Conservation (phyloP, 2,888 invertebrate genomes). For the Gymnoscelis rufifasciata region DNA sequence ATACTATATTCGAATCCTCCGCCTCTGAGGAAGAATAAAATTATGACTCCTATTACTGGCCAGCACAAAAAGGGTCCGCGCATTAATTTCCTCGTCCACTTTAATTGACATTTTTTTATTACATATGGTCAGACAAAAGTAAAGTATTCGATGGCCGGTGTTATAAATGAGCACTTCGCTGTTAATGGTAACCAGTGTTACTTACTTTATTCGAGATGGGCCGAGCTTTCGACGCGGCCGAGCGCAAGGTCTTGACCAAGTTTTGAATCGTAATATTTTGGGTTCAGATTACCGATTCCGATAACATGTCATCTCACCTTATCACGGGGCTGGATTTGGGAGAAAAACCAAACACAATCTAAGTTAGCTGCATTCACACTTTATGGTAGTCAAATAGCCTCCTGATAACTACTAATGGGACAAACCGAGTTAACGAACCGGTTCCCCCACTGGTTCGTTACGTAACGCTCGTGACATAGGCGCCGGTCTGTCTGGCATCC, state of each 20-base stretch:
- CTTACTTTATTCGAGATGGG: conserved; percentile 57
- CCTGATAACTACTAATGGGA: too few relatives aligned
- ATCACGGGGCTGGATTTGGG: conserved; percentile 49
- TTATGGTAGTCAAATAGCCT: too few relatives aligned
- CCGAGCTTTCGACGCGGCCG: conserved; percentile 39
- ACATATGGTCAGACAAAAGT: conserved; percentile 56
- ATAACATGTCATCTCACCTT: conserved; percentile 76
- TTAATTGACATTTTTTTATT: conserved; percentile 73
- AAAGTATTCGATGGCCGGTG: conserved; percentile 60
- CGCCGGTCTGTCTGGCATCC: too few relatives aligned
- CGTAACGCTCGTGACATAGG: too few relatives aligned
- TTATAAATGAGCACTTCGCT: conserved; percentile 67
- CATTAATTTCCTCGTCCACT: conserved; percentile 56
- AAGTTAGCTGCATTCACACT: background rate
- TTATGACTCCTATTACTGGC: conserved; percentile 27
- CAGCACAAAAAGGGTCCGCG: conserved; percentile 38
- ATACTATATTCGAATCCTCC: conserved; percentile 11
- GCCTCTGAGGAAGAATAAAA: conserved; percentile 26
- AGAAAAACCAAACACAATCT: background rate
- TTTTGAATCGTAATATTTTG: conserved; percentile 79
- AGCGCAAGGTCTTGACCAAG: conserved; percentile 71
- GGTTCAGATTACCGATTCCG: conserved; percentile 74
- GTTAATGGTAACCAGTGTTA: conserved; percentile 66
- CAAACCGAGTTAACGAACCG: too few relatives aligned
- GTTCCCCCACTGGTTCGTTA: too few relatives aligned